Evolutionary conservation across 1,140 invertebrate species (phyloP).

Genomic region (Zaprionus vittiger): DNA sequence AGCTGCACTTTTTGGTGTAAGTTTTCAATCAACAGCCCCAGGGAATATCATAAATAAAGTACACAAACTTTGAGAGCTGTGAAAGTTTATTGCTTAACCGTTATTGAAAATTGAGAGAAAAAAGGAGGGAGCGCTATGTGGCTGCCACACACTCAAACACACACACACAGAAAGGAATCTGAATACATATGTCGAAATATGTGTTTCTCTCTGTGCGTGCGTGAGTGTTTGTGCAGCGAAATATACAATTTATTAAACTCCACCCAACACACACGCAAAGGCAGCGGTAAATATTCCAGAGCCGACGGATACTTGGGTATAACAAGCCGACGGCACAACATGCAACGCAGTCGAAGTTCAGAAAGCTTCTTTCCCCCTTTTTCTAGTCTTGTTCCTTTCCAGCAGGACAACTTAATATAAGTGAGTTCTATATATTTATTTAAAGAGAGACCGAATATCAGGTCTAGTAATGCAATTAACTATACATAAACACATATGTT

Average conservation of each 20-base stretch:
- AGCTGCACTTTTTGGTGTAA: slow-evolving; percentile 18
- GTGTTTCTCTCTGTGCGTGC: background rate
- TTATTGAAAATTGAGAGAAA: slow-evolving; percentile 64
- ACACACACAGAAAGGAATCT: slow-evolving; percentile 45
- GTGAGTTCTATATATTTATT: too few species aligned
- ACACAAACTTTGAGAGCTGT: slow-evolving; percentile 35
- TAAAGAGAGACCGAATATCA: too few species aligned
- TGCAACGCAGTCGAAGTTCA: too few species aligned
- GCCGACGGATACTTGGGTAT: background rate
- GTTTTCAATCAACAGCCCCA: slow-evolving; percentile 22
- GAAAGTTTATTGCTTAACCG: slow-evolving; percentile 66
- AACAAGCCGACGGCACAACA: too few species aligned
- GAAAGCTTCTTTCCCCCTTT: too few species aligned
- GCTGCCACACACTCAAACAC: slow-evolving; percentile 10
- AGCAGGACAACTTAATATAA: too few species aligned
- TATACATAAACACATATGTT: too few species aligned
- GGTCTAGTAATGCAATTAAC: too few species aligned
- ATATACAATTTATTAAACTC: slow-evolving; percentile 39
- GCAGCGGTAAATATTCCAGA: slow-evolving; percentile 14
- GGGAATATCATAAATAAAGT: slow-evolving; percentile 20
- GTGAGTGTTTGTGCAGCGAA: slow-evolving; percentile 38
- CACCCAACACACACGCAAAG: slow-evolving; percentile 24
- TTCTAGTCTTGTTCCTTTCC: too few species aligned
- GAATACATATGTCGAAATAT: slow-evolving; percentile 45
- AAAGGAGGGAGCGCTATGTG: background rate